A percentile compares a stretch with the other conserved stretches of the same genome.
Conservation (phyloP, 1,140 invertebrate genomes). For the Penaeus japonicus region DNA sequence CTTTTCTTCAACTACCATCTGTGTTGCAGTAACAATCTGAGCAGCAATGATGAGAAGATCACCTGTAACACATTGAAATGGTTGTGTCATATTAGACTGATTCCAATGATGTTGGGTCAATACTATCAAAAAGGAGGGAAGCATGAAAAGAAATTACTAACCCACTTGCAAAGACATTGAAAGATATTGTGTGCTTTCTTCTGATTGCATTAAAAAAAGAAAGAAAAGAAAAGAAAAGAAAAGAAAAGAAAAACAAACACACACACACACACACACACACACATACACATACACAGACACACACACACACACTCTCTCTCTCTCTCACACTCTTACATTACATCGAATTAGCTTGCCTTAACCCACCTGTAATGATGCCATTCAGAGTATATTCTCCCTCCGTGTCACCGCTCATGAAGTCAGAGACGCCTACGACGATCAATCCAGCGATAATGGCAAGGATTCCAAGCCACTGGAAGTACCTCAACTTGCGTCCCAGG, state of each 20-base stretch:
- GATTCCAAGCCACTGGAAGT: slow-evolving; percentile 86
- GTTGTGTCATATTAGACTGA: too few species aligned
- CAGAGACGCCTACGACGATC: slow-evolving; percentile 81
- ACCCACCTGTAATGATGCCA: slow-evolving; percentile 78
- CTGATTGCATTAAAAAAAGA: background rate
- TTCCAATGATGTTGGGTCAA: background rate
- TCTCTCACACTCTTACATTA: too few species aligned
- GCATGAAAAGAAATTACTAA: too few species aligned
- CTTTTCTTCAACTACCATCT: slow-evolving; percentile 96
- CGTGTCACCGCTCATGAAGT: slow-evolving; percentile 68
- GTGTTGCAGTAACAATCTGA: slow-evolving; percentile 86
- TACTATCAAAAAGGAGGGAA: background rate
- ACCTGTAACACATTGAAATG: slow-evolving; percentile 67
- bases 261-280: background rate
- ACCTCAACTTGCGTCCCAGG: slow-evolving; percentile 74
- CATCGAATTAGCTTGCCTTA: background rate
- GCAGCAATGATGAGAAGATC: slow-evolving; percentile 92
- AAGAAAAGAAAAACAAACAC: too few species aligned
- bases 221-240: too few species aligned
- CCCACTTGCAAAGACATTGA: background rate
- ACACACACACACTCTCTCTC: background rate
- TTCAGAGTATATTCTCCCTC: slow-evolving; percentile 71
- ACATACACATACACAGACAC: background rate
- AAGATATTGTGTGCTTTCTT: background rate
- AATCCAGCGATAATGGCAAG: slow-evolving; percentile 81